phyloP scores from a whole-genome alignment of 2,113 vertebrate species.

The Meleagris gallopavo region DNA sequence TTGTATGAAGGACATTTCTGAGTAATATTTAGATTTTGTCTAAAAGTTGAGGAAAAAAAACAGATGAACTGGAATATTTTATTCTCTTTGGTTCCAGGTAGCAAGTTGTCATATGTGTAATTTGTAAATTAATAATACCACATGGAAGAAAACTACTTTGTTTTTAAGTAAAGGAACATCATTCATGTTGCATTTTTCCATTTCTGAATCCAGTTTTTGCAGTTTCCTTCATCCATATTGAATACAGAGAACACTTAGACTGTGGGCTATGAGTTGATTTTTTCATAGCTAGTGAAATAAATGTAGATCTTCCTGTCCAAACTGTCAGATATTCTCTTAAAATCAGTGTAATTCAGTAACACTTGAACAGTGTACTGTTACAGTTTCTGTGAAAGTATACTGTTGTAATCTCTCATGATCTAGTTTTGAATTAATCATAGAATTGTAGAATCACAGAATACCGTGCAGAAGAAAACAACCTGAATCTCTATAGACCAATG shows the following conservation, averaged over 20 bases:
- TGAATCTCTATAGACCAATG: not conserved
- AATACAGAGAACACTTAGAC: not conserved
- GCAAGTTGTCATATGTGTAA: not conserved
- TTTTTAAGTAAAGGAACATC: not conserved
- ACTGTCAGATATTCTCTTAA: not conserved
- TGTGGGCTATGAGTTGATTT: not conserved
- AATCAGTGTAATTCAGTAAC: not conserved
- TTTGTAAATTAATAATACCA: not conserved
- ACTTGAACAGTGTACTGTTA: not conserved
- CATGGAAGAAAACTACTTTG: not conserved
- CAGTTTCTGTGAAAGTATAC: not conserved
- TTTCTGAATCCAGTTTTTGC: not conserved
- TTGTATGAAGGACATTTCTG: not conserved
- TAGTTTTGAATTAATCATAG: not conserved
- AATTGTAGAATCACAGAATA: not conserved
- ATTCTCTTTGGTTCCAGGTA: not conserved
- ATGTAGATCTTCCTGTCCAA: not conserved
- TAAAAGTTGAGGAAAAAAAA: not conserved
- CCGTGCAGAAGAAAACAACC: not conserved
- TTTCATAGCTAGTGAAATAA: not conserved
- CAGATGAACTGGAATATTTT: not conserved
- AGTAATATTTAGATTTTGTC: not conserved
- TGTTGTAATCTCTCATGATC: not conserved
- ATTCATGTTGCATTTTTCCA: not conserved
- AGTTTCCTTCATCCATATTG: not conserved